Base-by-base conservation (phyloP, 1,140 invertebrate species). In the Pararge aegeria region DNA sequence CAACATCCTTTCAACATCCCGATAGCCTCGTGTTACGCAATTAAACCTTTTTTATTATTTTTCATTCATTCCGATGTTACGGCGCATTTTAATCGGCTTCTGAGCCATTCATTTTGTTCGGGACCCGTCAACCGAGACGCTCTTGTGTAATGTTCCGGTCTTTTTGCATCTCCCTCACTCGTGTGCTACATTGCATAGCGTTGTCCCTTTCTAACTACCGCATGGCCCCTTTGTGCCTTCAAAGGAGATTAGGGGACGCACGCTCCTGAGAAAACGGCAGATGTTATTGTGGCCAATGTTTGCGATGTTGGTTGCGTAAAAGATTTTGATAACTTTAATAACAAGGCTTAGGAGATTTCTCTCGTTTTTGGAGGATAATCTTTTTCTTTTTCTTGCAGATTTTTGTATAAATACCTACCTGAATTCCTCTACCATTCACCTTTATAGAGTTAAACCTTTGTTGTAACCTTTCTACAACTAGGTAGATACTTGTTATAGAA, bases 211-310 rank as follows among this genome's bases (percentile, higher is more conserved):
- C 66, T 55, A 46, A 55, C 54, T 66, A 68, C 73, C 68, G 74
- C 73, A 64, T 75, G 80, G 73, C 70, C 81, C 74, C 69, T 85
- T 84, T 80, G 73, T 83, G 65, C 61, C 63, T 71, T 63, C 59
- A 70, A 55, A 77, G 73, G 70, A 78, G 80, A 87, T 84, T 82
- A 84, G 83, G 79, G 81, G 65, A 80, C 75, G 75, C 81, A 84
- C 81, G 83, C 73, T 84, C 81, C 80, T 87, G 83, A 80, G 83
- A 87, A 86, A 83, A 70, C 73, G 76, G 80, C 83, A 87, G 81
- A 87, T 87, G 83, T 83, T 77, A 57, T 73, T 79, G 42, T 75
- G 58, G 62, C 65, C 66, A 64, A 73, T 83, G 78, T 83, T 82
- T 80, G 76, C 70, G 51, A 66, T 49, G 21, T 68, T 72, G 69